Percentiles rank a stretch among this genome's conserved stretches.
Conservation (phyloP, 2,113 vertebrate species). For the Centropus unirufus region DNA sequence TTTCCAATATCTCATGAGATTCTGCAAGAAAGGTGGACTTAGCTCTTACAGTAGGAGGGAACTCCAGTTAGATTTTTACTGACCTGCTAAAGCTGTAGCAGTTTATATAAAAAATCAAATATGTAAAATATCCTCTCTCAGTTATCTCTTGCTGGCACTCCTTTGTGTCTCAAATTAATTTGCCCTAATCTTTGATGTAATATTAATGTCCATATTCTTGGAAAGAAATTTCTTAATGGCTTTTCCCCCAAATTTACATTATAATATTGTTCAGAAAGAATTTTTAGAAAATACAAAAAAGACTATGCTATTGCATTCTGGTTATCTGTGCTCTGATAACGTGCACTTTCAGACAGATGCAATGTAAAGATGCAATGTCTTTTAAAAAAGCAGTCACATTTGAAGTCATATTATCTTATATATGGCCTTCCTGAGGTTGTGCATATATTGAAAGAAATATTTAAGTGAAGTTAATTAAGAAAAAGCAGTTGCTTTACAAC, state of each 20-base stretch:
- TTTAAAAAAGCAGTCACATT: not conserved
- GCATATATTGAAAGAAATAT: conserved; percentile 7
- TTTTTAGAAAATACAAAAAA: not conserved
- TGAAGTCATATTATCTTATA: not conserved
- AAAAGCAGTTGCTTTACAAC: not conserved
- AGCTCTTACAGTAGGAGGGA: not conserved
- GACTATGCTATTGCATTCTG: not conserved
- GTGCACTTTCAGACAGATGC: too few species aligned
- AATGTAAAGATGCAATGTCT: not conserved
- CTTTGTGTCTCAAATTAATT: not conserved
- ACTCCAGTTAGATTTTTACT: not conserved
- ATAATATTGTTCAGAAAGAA: not conserved
- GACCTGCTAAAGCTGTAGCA: not conserved
- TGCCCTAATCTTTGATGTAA: not conserved
- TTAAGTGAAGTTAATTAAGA: conserved; percentile 33
- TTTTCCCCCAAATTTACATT: not conserved
- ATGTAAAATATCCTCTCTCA: not conserved
- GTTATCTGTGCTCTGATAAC: not conserved
- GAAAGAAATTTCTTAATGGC: not conserved
- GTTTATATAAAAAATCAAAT: not conserved
- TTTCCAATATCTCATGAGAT: not conserved
- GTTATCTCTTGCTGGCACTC: not conserved
- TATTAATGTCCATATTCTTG: not conserved
- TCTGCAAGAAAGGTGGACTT: not conserved
- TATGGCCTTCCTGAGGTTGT: not conserved